Evolutionary conservation across 2,797 vertebrate species (phyloP).

Genomic region (Urophycis tenuis): DNA sequence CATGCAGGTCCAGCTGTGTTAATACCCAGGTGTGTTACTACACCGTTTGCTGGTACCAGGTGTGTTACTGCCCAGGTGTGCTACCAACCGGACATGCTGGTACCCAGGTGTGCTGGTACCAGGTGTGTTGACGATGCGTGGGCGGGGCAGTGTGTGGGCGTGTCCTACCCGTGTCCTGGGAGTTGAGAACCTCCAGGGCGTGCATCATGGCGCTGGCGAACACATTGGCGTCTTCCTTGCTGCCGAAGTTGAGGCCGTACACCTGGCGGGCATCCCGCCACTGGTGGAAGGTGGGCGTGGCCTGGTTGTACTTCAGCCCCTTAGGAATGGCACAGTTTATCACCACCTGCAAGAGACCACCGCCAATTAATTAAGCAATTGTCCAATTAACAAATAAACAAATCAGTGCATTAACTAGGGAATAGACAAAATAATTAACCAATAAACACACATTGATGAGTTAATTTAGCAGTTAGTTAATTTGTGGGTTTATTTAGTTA

Average conservation of each 20-base stretch:
- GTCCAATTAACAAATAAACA: background rate
- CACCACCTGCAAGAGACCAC: slow-evolving; percentile 78
- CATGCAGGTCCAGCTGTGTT: background rate
- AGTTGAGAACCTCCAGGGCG: slow-evolving; percentile 98
- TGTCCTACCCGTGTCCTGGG: slow-evolving; percentile 87
- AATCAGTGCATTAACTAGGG: too few relatives aligned
- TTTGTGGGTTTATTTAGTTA: too few relatives aligned
- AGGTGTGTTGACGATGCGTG: background rate
- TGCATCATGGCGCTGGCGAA: slow-evolving; percentile 99
- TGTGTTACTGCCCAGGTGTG: background rate
- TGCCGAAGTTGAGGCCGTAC: slow-evolving; percentile 98
- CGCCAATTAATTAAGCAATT: background rate
- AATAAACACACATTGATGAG: too few relatives aligned
- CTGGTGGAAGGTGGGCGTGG: slow-evolving; percentile 97
- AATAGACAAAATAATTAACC: too few relatives aligned
- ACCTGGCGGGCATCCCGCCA: slow-evolving; percentile 97
- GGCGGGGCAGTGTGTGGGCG: too few relatives aligned
- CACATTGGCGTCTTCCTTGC: slow-evolving; percentile 98
- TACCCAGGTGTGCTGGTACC: background rate
- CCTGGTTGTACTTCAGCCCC: slow-evolving; percentile 98
- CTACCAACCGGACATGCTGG: background rate
- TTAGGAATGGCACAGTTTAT: slow-evolving; percentile 99
- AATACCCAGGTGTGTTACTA: background rate
- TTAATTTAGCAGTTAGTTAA: too few relatives aligned
- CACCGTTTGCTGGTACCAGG: background rate